These are phyloP conservation scores for Myrmecophaga tridactyla DNA, from an alignment of 2,113 vertebrate genomes.

Conservation along the genomic window DNA sequence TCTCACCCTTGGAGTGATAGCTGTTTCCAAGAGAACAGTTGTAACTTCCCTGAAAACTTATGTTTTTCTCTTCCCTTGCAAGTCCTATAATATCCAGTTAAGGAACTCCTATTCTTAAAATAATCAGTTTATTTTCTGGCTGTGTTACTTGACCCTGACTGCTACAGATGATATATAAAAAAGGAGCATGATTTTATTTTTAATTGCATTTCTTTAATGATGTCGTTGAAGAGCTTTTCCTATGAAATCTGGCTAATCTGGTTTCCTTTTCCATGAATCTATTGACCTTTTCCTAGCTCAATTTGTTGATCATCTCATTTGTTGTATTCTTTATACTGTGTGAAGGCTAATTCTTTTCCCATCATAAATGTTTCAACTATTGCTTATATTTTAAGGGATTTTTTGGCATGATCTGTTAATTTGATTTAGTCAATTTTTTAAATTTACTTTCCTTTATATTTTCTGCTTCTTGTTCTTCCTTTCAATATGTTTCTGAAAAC, in stretches of 20 bases:
- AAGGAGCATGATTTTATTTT: neutral
- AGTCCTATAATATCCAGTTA: neutral
- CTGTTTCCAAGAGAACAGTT: neutral
- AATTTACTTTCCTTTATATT: neutral
- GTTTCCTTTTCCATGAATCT: neutral
- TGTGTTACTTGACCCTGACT: neutral
- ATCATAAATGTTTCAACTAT: neutral
- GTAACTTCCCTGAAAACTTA: neutral
- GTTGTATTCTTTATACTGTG: neutral
- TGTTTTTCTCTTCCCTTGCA: neutral
- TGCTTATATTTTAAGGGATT: neutral
- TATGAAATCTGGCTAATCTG: neutral
- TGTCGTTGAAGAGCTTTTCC: neutral
- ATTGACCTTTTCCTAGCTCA: neutral
- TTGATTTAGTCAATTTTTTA: neutral
- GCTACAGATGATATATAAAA: neutral
- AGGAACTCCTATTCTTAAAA: neutral
- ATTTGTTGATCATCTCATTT: neutral
- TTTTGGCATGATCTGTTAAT: neutral
- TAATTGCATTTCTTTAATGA: neutral
- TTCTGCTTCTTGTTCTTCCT: neutral
- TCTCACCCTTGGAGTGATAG: neutral
- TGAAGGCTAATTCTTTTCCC: neutral
- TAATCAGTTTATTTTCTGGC: neutral
- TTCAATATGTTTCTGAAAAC: neutral